These are phyloP conservation scores for Trachops cirrhosus DNA, from an alignment of 2,797 vertebrate genomes.

Conservation along the genomic window DNA sequence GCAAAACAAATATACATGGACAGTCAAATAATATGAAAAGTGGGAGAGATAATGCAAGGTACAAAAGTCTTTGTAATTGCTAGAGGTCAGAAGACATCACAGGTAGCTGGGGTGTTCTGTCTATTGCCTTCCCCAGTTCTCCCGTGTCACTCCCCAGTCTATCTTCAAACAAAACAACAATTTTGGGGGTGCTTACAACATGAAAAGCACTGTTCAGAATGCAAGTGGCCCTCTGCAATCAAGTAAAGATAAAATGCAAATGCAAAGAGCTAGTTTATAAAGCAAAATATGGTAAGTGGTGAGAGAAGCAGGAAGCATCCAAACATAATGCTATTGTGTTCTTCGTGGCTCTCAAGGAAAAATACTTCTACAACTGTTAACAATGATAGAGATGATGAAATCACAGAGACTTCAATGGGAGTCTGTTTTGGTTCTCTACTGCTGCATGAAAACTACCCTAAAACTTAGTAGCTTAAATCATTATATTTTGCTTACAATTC, in stretches of 20 bases:
- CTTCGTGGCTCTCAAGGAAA: background rate
- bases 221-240: background rate
- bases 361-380: background rate
- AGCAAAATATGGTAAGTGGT: background rate
- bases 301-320: background rate
- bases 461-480: background rate
- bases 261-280: background rate
- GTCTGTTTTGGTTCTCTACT: background rate
- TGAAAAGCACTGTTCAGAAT: background rate
- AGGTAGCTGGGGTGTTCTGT: background rate
- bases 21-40: background rate
- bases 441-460: background rate
- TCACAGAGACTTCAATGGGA: background rate
- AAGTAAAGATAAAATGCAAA: conserved; percentile 17
- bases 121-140: background rate
- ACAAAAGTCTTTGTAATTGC: background rate
- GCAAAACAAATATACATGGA: background rate
- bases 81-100: background rate
- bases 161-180: background rate
- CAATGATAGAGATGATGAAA: background rate
- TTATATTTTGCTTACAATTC: background rate
- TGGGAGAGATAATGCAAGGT: background rate
- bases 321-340: background rate
- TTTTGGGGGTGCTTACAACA: background rate
- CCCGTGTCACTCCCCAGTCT: background rate